These are phyloP conservation scores for Pteromalus puparum DNA, from an alignment of 1,140 invertebrate genomes.

Conservation along the genomic window DNA sequence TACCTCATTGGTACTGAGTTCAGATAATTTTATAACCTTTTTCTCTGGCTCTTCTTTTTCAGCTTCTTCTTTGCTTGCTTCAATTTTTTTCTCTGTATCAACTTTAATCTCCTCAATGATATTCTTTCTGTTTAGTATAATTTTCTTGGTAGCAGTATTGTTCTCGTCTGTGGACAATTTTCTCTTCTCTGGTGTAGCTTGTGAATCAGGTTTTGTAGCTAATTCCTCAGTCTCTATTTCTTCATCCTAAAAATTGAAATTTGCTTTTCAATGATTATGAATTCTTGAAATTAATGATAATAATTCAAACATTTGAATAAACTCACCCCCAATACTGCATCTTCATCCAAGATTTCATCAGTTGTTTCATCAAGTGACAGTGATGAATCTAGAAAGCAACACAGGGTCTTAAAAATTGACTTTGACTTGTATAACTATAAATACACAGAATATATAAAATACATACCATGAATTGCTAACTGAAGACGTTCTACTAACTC, in stretches of 20 bases:
- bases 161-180: constrained; percentile 68
- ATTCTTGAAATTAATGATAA: background rate
- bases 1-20: constrained; percentile 81
- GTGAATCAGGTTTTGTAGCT: constrained; percentile 67
- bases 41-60: constrained; percentile 66
- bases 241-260: constrained; percentile 65
- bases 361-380: constrained; percentile 71
- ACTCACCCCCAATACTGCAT: constrained; percentile 74
- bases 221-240: constrained; percentile 73
- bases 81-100: constrained; percentile 60
- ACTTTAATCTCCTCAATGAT: constrained; percentile 73
- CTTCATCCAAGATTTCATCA: constrained; percentile 75
- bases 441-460: constrained; percentile 25
- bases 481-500: constrained; percentile 86
- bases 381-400: constrained; percentile 64
- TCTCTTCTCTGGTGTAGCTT: constrained; percentile 64
- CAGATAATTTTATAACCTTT: constrained; percentile 78
- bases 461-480: constrained; percentile 77
- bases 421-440: background rate
- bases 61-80: constrained; percentile 56
- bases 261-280: background rate
- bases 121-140: constrained; percentile 81
- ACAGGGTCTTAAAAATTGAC: background rate
- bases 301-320: constrained; percentile 19
- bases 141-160: constrained; percentile 74